A percentile compares a stretch with the other conserved stretches of the same genome.
phyloP scores from a whole-genome alignment of 2,797 vertebrate genomes.

The Aselliscus stoliczkanus region DNA sequence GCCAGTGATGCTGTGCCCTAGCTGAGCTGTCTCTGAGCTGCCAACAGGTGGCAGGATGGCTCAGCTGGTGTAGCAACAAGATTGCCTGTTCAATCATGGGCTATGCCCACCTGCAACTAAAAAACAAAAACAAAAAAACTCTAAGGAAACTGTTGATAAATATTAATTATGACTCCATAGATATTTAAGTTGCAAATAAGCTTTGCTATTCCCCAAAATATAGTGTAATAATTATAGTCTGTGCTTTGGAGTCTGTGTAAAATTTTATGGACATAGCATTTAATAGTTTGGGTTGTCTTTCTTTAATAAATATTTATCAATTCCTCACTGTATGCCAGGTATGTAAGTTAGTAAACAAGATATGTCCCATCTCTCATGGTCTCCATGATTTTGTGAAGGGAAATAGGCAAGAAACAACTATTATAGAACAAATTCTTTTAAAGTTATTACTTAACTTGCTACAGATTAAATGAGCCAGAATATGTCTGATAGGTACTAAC shows the following conservation, averaged over 20 bases:
- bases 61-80: too few relatives aligned
- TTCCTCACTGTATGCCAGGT: background rate
- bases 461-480: background rate
- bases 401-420: background rate
- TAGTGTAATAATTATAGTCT: background rate
- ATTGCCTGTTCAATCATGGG: too few relatives aligned
- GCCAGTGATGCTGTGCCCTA: too few relatives aligned
- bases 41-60: too few relatives aligned
- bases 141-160: background rate
- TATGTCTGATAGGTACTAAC: background rate
- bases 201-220: background rate
- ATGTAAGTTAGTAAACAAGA: background rate
- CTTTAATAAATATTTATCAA: background rate
- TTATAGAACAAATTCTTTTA: background rate
- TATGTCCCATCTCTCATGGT: background rate
- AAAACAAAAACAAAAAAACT: too few relatives aligned
- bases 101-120: too few relatives aligned
- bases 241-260: background rate
- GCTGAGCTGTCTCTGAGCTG: too few relatives aligned
- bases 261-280: background rate
- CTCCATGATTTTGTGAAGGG: background rate
- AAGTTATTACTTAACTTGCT: background rate
- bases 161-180: background rate
- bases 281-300: background rate
- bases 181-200: background rate